phyloP scores from a whole-genome alignment of 2,113 vertebrate species.

The Neotragus moschatus region DNA sequence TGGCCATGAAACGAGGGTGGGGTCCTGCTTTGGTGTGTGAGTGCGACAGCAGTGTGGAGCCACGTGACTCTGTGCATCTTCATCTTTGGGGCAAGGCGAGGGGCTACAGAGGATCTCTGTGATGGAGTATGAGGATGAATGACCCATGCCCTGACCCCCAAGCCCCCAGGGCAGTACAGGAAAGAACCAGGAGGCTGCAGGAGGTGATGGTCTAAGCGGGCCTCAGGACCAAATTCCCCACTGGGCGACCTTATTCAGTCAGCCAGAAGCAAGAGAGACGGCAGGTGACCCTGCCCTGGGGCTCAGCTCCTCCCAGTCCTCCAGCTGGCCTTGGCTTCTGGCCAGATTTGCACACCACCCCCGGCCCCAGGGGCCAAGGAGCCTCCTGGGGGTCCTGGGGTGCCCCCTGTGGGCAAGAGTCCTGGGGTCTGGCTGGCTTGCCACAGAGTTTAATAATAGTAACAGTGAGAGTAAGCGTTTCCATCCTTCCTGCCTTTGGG shows the following conservation, averaged over 20 bases:
- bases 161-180: not conserved
- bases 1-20: not conserved
- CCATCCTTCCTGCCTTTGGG: conserved; percentile 92
- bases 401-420: conserved; percentile 64
- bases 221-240: not conserved
- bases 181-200: conserved; percentile 46
- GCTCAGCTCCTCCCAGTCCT: not conserved
- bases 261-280: not conserved
- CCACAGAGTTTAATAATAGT: conserved; percentile 84
- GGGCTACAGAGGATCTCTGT: not conserved
- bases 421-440: conserved; percentile 69
- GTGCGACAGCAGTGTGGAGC: not conserved
- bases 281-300: not conserved
- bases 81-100: not conserved
- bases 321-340: conserved; percentile 30
- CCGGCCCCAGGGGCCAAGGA: conserved; percentile 44
- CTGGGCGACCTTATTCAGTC: not conserved
- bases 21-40: not conserved
- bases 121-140: not conserved
- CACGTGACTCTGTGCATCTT: not conserved
- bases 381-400: conserved; percentile 25
- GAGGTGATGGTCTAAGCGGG: conserved; percentile 37
- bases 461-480: conserved; percentile 91
- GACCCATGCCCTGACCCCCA: not conserved
- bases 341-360: conserved; percentile 14